phyloP scores from a whole-genome alignment of 2,113 vertebrate species.

The Centropristis striata region DNA sequence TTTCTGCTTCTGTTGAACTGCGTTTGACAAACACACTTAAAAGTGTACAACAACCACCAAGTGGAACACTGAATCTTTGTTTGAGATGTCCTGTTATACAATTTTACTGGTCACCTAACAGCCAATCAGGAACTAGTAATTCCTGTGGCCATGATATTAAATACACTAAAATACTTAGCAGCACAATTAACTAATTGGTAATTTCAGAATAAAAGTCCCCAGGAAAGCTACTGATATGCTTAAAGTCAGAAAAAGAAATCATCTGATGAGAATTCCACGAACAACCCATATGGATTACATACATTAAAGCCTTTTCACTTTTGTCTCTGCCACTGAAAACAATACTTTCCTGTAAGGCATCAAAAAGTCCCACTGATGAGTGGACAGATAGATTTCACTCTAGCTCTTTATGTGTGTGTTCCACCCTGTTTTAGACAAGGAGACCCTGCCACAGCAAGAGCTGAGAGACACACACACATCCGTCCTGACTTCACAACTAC shows the following conservation, averaged over 20 bases:
- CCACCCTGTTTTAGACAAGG: slow-evolving; percentile 21
- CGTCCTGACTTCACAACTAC: slow-evolving; percentile 23
- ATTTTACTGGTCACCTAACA: background rate
- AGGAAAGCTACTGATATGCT: background rate
- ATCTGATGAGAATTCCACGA: slow-evolving; percentile 7
- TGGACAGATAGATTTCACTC: slow-evolving; percentile 50
- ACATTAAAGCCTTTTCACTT: slow-evolving; percentile 9
- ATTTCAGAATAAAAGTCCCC: slow-evolving; percentile 18
- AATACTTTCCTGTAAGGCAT: slow-evolving; percentile 35
- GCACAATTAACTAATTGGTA: background rate
- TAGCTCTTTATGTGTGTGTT: slow-evolving; percentile 36
- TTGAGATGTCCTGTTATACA: background rate
- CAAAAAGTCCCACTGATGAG: slow-evolving; percentile 38
- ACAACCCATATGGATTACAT: slow-evolving; percentile 18
- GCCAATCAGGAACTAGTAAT: background rate
- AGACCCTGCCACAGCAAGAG: slow-evolving; percentile 8
- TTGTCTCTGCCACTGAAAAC: slow-evolving; percentile 18
- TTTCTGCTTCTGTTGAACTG: too few relatives aligned
- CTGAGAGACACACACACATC: slow-evolving; percentile 9
- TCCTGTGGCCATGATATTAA: background rate
- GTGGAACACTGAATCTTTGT: background rate
- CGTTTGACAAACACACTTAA: too few relatives aligned
- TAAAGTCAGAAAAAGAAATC: slow-evolving; percentile 6
- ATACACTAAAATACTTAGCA: background rate
- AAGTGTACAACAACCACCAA: too few relatives aligned